Evolutionary conservation across 2,113 vertebrate genomes (phyloP).

Genomic region (Plestiodon gilberti): DNA sequence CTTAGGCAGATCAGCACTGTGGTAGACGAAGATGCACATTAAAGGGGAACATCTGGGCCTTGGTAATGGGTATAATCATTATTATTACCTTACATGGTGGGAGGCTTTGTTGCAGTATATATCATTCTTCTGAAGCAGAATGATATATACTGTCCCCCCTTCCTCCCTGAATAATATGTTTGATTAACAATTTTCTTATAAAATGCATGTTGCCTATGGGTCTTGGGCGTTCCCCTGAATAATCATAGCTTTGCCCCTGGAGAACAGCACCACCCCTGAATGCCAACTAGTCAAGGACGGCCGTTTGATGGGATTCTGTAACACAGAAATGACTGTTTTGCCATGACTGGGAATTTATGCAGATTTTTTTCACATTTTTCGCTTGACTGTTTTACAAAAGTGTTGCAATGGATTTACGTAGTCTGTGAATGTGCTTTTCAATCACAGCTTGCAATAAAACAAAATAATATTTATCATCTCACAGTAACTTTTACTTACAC

Average conservation of each 20-base stretch:
- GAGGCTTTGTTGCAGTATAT: constrained; percentile 5
- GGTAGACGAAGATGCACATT: neutral
- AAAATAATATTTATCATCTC: neutral
- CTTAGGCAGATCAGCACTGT: neutral
- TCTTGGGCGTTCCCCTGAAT: neutral
- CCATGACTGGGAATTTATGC: neutral
- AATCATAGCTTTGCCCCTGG: constrained; percentile 3
- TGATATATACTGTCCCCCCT: too few relatives aligned
- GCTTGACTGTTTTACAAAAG: neutral
- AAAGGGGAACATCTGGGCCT: accelerated
- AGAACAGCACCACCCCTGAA: constrained; percentile 30
- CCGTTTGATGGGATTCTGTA: constrained; percentile 29
- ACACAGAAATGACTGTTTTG: neutral
- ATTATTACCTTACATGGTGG: neutral
- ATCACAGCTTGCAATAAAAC: constrained; percentile 8
- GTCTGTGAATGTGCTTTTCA: neutral
- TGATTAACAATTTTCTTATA: neutral
- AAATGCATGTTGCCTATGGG: constrained; percentile 3
- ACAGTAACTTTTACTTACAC: constrained; percentile 12
- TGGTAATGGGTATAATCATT: neutral
- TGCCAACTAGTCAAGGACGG: constrained; percentile 30
- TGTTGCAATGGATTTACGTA: neutral
- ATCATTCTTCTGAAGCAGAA: neutral
- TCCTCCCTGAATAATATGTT: constrained; percentile 16
- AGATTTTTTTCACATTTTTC: constrained; percentile 35